Evolutionary conservation across 2,113 vertebrate genomes (phyloP), one percentile per base, ranked within the genome.

Genomic region (Ictalurus furcatus): DNA sequence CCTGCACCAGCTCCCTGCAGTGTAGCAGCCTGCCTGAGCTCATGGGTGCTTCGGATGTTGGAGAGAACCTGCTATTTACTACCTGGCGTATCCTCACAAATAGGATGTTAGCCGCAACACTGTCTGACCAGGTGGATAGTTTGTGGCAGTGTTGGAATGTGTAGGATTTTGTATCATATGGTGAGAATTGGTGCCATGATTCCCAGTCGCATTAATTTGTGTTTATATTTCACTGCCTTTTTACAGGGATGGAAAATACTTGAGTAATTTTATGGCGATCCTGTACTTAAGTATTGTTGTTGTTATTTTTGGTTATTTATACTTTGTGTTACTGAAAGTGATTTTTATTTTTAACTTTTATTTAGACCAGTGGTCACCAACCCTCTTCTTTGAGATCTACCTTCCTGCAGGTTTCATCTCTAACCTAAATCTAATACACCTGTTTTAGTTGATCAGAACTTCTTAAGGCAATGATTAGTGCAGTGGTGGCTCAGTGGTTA

Each of bases 1-100:
- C 87, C 83, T n/a, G 85, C 90, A 87, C 80, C 63, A 91, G 85
- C 90, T 88, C 90, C 90, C 90, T 83, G 89, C 89, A 67, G 90
- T 52, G 90, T 71, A 84, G 88, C 87, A 88, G 89, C 89, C 89
- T 90, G 90, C 89, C 90, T 44, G 82, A 85, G 79, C 86, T 76
- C 65, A 59, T 28, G 61, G 63, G 89, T 80, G 79, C 83, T 85
- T 82, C 76, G 80, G 80, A 84, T 88, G 40, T 74, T 87, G 52
- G 81, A 86, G 65, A 65, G 28, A 79, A 79, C 83, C 83, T 69
- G 61, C 83, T 85, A 79, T 89, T 89, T 78, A 69, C 84, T 85
- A 85, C 65, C 71, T 73, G 14, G 40, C 71, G 19, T 84, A 85
- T 84, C 48, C 30, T 40, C 63, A 80, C 84, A 59, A 89, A 85